Percentiles rank a stretch among this genome's conserved stretches.
Conservation (phyloP, 2,888 invertebrate genomes). For the Melanostoma scalare region DNA sequence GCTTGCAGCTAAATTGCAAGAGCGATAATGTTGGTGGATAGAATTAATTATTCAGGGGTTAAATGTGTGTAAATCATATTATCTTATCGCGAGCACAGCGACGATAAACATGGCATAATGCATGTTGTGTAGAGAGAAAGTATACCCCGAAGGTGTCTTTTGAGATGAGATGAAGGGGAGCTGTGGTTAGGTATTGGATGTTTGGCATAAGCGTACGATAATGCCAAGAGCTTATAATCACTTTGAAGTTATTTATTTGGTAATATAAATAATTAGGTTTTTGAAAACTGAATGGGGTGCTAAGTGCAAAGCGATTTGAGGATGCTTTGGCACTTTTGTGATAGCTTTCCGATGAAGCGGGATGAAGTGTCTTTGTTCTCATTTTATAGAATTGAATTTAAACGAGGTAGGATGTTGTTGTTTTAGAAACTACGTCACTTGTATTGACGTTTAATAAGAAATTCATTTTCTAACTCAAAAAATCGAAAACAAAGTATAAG, state of each 20-base stretch:
- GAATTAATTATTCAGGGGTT: conserved; percentile 74
- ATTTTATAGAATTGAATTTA: no score
- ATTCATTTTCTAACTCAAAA: no score
- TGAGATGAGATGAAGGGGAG: conserved; percentile 1
- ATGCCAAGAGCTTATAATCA: conserved; percentile 25
- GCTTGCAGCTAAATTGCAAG: conserved; percentile 68
- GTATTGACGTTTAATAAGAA: no score
- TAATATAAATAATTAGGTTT: background rate
- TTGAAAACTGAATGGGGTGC: background rate
- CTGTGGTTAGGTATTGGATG: conserved; percentile 10
- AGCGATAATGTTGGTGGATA: conserved; percentile 70
- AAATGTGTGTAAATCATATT: conserved; percentile 73
- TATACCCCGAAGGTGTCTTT: conserved; percentile 1
- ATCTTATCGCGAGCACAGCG: conserved; percentile 66
- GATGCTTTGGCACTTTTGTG: no score
- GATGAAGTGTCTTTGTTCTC: no score
- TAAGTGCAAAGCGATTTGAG: background rate
- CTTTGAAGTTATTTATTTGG: conserved; percentile 30
- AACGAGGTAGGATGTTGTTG: no score
- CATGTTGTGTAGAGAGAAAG: conserved; percentile 28
- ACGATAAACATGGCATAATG: conserved; percentile 64
- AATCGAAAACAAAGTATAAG: no score
- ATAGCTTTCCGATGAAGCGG: no score
- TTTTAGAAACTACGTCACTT: no score
- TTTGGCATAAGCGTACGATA: conserved; percentile 14